These are phyloP conservation scores for Myotis daubentonii DNA, from an alignment of 2,797 vertebrate species.

Conservation along the genomic window DNA sequence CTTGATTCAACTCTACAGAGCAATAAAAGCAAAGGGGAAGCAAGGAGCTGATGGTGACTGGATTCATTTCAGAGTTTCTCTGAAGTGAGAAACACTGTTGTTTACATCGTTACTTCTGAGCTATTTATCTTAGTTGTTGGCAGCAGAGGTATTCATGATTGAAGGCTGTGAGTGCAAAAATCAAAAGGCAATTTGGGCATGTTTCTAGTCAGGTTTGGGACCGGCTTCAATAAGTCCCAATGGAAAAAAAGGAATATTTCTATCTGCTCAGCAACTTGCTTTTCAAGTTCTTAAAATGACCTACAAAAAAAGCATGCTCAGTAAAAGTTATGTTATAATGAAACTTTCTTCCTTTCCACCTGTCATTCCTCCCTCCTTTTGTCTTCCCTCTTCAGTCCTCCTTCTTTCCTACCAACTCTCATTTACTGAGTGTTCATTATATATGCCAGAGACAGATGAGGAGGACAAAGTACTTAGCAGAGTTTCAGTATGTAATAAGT, in stretches of 20 bases:
- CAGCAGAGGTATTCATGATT: conserved; percentile 23
- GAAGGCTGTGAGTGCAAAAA: conserved; percentile 32
- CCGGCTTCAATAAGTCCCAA: background rate
- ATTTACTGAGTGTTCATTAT: background rate
- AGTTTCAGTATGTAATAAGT: background rate
- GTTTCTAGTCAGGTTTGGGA: background rate
- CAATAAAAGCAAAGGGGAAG: conserved; percentile 1
- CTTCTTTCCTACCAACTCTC: background rate
- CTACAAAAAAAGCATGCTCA: background rate
- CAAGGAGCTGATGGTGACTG: background rate
- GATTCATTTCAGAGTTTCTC: conserved; percentile 37
- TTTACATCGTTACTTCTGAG: conserved; percentile 42
- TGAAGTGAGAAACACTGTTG: conserved; percentile 31
- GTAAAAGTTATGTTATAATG: background rate
- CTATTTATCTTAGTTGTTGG: background rate
- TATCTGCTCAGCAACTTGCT: background rate
- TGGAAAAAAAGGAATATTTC: conserved; percentile 10
- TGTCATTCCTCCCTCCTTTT: background rate
- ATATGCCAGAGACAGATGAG: background rate
- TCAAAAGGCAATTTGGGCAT: background rate
- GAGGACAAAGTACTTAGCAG: background rate
- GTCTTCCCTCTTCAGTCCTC: background rate
- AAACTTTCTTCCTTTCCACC: background rate
- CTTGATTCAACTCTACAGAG: conserved; percentile 9
- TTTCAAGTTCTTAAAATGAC: conserved; percentile 49